Percentiles rank a stretch among this genome's conserved stretches.
phyloP scores from a whole-genome alignment of 2,888 invertebrate species.

The Hyles lineata region DNA sequence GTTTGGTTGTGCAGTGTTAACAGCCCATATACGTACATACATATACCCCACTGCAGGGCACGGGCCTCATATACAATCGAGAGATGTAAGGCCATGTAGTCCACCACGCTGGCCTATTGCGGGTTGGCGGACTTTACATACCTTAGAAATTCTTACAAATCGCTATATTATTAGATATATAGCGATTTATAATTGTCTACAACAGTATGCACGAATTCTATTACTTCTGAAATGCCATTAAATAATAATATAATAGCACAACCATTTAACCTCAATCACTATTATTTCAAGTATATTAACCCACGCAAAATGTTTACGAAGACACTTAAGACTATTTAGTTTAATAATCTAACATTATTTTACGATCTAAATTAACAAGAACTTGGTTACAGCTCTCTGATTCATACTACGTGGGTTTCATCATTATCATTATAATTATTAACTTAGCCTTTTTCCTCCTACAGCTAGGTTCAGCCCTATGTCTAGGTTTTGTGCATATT shows the following conservation, averaged over 20 bases:
- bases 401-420: background rate
- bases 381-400: background rate
- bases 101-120: no score
- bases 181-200: no score
- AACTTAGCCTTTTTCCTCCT: background rate
- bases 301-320: background rate
- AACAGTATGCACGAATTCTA: background rate
- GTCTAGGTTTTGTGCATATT: no score
- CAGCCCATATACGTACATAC: no score
- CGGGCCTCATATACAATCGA: no score
- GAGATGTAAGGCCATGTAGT: no score
- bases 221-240: no score
- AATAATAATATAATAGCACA: background rate
- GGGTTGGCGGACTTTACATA: no score
- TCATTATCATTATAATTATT: background rate
- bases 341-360: slow-evolving; percentile 3
- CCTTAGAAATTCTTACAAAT: no score
- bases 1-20: no score
- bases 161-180: no score
- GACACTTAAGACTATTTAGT: background rate
- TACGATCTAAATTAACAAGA: slow-evolving; percentile 1
- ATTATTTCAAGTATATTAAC: background rate
- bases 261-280: background rate
- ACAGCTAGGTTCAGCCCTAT: background rate
- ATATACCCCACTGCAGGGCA: no score